Evolutionary conservation across 2,797 vertebrate genomes (phyloP).

Genomic region (Hemitrygon akajei): DNA sequence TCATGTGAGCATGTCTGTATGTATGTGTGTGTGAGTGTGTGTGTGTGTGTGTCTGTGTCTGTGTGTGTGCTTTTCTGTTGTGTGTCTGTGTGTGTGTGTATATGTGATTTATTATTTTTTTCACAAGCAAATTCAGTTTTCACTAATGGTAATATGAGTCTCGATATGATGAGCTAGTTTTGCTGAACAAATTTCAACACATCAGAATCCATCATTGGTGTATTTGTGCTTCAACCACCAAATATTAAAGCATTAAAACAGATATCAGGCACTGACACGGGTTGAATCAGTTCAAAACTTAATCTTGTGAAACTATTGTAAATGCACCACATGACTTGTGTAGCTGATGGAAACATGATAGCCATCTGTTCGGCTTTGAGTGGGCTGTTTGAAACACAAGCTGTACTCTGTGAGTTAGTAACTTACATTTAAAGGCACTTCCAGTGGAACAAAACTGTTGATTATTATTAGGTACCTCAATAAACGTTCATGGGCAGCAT

Average conservation of each 20-base stretch:
- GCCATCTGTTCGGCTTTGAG: not conserved
- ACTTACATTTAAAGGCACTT: not conserved
- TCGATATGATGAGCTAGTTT: not conserved
- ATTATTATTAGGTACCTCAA: not conserved
- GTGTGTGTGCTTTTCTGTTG: no score
- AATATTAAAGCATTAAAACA: not conserved
- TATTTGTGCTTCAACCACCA: not conserved
- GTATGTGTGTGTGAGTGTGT: not conserved
- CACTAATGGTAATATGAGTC: not conserved
- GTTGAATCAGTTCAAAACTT: not conserved
- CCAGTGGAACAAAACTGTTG: not conserved
- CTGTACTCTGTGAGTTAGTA: not conserved
- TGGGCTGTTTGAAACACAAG: not conserved
- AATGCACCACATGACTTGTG: not conserved
- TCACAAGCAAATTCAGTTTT: not conserved
- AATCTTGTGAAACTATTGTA: not conserved
- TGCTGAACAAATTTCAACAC: not conserved
- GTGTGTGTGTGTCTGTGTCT: not conserved
- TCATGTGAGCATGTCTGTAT: not conserved
- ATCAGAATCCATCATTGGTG: not conserved
- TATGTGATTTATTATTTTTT: not conserved
- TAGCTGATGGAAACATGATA: not conserved
- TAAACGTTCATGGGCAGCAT: not conserved
- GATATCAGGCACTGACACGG: no score
- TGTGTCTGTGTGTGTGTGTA: not conserved